A percentile compares a stretch with the other conserved stretches of the same genome.
These are phyloP conservation scores for Megathymus violae DNA, from an alignment of 1,140 invertebrate genomes.

Conservation along the genomic window DNA sequence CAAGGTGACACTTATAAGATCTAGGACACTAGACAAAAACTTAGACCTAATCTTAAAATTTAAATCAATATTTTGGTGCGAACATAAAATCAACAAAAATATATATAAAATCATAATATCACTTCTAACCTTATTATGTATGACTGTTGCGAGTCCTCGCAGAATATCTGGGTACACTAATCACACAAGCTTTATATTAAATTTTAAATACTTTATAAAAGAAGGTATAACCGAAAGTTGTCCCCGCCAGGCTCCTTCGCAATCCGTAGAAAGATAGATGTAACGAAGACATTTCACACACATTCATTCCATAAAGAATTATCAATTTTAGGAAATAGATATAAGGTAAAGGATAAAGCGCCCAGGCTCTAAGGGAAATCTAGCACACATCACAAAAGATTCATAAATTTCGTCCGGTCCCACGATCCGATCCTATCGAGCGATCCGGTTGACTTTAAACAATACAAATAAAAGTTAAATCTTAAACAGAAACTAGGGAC, in stretches of 20 bases:
- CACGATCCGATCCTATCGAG: conserved; percentile 19
- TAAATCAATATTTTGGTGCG: conserved; percentile 80
- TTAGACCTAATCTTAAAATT: conserved; percentile 75
- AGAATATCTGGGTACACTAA: conserved; percentile 66
- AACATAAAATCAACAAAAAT: conserved; percentile 68
- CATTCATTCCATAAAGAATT: conserved; percentile 80
- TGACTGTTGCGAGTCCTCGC: conserved; percentile 71
- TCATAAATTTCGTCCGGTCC: conserved; percentile 15
- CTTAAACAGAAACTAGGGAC: neutral
- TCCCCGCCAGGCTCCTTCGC: conserved; percentile 49
- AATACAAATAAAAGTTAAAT: conserved; percentile 1
- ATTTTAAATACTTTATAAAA: conserved; percentile 49
- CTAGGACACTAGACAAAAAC: conserved; percentile 80
- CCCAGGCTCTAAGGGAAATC: conserved; percentile 54
- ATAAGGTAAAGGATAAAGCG: conserved; percentile 57
- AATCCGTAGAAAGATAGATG: conserved; percentile 38
- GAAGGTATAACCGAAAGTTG: conserved; percentile 46
- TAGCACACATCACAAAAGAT: conserved; percentile 71
- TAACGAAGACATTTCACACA: conserved; percentile 49
- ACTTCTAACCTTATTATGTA: conserved; percentile 60
- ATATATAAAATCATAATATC: conserved; percentile 59
- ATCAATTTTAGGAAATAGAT: conserved; percentile 63
- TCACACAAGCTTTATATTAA: conserved; percentile 70
- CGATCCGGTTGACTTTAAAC: conserved; percentile 10
- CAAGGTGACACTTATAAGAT: conserved; percentile 78